phyloP scores from a whole-genome alignment of 2,888 invertebrate genomes.

The Plebejus argus region DNA sequence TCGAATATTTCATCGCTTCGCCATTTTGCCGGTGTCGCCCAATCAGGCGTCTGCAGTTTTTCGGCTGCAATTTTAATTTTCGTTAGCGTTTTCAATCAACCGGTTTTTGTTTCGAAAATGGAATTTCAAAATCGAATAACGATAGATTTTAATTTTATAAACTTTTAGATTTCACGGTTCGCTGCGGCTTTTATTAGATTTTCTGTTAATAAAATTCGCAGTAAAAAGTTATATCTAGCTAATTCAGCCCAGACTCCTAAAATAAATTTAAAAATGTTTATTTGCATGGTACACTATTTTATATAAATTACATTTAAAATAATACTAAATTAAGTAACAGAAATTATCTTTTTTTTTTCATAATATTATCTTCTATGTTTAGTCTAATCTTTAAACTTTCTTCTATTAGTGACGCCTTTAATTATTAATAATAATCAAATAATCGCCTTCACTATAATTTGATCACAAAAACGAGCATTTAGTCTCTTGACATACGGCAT shows the following conservation, averaged over 20 bases:
- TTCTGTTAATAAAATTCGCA: neutral
- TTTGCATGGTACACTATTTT: too few species aligned
- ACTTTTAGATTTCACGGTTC: slow-evolving; percentile 2
- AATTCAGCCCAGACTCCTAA: neutral
- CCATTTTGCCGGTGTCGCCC: slow-evolving; percentile 48
- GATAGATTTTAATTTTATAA: slow-evolving; percentile 14
- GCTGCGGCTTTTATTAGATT: neutral
- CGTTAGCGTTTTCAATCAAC: slow-evolving; percentile 32
- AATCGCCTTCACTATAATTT: too few species aligned
- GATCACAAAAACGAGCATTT: neutral
- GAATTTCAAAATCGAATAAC: slow-evolving; percentile 25
- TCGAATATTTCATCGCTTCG: slow-evolving; percentile 48
- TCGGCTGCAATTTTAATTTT: slow-evolving; percentile 30
- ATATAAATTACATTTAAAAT: too few species aligned
- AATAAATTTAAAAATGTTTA: neutral
- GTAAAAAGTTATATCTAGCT: neutral
- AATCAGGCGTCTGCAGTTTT: slow-evolving; percentile 39
- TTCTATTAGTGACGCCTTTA: too few species aligned
- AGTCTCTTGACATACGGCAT: neutral
- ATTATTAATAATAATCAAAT: too few species aligned
- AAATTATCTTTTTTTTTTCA: too few species aligned
- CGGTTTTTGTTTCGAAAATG: slow-evolving; percentile 30
- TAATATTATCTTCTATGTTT: too few species aligned
- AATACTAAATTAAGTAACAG: too few species aligned
- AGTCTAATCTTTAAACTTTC: too few species aligned